Conservation (phyloP, 2,113 vertebrate genomes). For the Todiramphus chloris region DNA sequence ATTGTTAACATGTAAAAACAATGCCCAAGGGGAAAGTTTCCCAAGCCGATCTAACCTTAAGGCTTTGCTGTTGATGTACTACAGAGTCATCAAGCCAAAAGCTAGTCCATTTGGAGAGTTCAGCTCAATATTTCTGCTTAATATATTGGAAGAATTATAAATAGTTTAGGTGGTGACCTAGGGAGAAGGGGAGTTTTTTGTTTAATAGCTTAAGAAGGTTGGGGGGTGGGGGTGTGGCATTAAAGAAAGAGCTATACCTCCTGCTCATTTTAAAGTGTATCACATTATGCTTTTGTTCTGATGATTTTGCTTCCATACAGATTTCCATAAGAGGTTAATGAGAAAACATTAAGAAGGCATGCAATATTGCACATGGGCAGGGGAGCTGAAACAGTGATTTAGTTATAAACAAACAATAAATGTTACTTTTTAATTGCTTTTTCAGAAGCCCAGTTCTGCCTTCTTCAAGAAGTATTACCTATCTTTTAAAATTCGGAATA, state of each 20-base stretch:
- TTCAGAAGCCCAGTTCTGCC: not conserved
- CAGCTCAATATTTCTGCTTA: not conserved
- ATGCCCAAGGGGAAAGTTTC: slow-evolving; percentile 31
- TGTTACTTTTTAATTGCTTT: slow-evolving; percentile 40
- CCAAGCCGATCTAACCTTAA: slow-evolving; percentile 34
- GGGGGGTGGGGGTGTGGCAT: not conserved
- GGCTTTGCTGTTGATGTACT: slow-evolving; percentile 31
- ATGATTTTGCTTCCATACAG: not conserved
- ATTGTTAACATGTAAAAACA: slow-evolving; percentile 56
- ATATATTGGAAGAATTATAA: slow-evolving; percentile 8
- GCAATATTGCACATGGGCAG: slow-evolving; percentile 17
- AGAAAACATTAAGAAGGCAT: slow-evolving; percentile 24
- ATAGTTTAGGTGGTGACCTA: slow-evolving; percentile 20
- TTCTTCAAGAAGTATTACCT: not conserved
- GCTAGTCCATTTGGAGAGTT: slow-evolving; percentile 10
- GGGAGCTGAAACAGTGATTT: not conserved
- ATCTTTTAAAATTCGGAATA: not conserved
- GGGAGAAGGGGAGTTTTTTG: not conserved
- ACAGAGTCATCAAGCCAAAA: not conserved
- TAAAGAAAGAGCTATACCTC: not conserved
- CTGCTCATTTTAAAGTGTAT: slow-evolving; percentile 8
- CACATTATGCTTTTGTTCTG: slow-evolving; percentile 5
- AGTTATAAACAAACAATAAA: slow-evolving; percentile 36
- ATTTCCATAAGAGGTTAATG: slow-evolving; percentile 16
- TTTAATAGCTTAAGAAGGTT: slow-evolving; percentile 3